Conservation (phyloP, 1,140 invertebrate species). For the Drosophila orena region DNA sequence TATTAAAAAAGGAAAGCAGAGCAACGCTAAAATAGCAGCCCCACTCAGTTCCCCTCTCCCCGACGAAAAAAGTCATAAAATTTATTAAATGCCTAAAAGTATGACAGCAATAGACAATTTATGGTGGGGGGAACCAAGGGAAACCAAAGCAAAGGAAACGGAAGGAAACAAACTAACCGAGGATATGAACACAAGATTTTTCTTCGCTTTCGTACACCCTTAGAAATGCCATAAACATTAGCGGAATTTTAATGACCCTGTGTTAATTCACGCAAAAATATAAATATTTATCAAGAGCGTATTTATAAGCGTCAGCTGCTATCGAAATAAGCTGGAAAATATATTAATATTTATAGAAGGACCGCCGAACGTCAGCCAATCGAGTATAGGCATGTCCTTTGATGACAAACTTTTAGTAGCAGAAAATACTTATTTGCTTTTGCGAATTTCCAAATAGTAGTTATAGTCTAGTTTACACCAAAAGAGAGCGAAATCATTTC, state of each 20-base stretch:
- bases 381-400: neutral
- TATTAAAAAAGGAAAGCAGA: slow-evolving; percentile 69
- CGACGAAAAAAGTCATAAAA: slow-evolving; percentile 65
- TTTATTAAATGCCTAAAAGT: slow-evolving; percentile 83
- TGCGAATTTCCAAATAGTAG: too few species aligned
- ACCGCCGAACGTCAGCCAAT: fast-evolving
- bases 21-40: slow-evolving; percentile 35
- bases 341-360: slow-evolving; percentile 17
- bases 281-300: slow-evolving; percentile 47
- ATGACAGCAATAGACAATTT: slow-evolving; percentile 82
- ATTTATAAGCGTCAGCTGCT: slow-evolving; percentile 24
- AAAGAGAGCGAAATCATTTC: too few species aligned
- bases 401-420: neutral
- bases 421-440: neutral
- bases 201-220: slow-evolving; percentile 1
- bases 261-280: slow-evolving; percentile 22
- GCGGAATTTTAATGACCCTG: slow-evolving; percentile 38
- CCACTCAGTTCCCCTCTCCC: neutral
- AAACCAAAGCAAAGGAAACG: slow-evolving; percentile 3
- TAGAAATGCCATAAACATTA: slow-evolving; percentile 19
- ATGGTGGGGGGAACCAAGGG: slow-evolving; percentile 32
- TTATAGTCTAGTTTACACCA: too few species aligned
- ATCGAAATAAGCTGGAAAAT: slow-evolving; percentile 27
- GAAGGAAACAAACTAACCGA: slow-evolving; percentile 28
- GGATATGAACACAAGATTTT: slow-evolving; percentile 47